phyloP scores from a whole-genome alignment of 2,888 invertebrate species.

The Xestobium rufovillosum region DNA sequence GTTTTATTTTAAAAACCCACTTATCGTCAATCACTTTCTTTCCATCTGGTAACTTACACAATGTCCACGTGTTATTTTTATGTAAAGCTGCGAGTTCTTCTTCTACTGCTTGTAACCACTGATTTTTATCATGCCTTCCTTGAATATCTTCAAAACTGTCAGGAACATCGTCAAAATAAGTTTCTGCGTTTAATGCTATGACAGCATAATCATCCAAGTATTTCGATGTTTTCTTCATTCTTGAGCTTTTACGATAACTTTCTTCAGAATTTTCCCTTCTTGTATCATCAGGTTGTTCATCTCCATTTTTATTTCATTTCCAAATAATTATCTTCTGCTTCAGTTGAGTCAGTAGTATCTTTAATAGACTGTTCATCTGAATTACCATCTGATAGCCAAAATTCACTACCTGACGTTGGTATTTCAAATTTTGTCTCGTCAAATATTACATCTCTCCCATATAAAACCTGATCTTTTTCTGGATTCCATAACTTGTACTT shows the following conservation, averaged over 20 bases:
- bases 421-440: too few species aligned
- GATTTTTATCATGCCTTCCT: slow-evolving; percentile 11
- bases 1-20: slow-evolving; percentile 19
- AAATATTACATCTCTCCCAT: too few species aligned
- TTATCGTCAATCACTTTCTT: slow-evolving; percentile 21
- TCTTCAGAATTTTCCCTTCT: neutral
- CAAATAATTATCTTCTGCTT: too few species aligned
- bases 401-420: too few species aligned
- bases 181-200: slow-evolving; percentile 12
- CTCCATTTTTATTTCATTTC: neutral
- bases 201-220: slow-evolving; percentile 6
- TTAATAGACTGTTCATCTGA: too few species aligned
- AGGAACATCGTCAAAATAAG: slow-evolving; percentile 18
- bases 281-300: neutral
- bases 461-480: neutral
- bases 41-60: slow-evolving; percentile 16
- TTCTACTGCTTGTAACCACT: slow-evolving; percentile 20
- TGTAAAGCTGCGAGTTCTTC: slow-evolving; percentile 21
- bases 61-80: slow-evolving; percentile 21
- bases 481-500: slow-evolving; percentile 6
- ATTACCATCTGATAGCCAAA: too few species aligned
- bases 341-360: too few species aligned
- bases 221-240: neutral
- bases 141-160: slow-evolving; percentile 14
- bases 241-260: too few species aligned